A percentile compares a stretch with the other conserved stretches of the same genome.
Evolutionary conservation across 2,888 invertebrate genomes (phyloP).

Genomic region (Theretra japonica): DNA sequence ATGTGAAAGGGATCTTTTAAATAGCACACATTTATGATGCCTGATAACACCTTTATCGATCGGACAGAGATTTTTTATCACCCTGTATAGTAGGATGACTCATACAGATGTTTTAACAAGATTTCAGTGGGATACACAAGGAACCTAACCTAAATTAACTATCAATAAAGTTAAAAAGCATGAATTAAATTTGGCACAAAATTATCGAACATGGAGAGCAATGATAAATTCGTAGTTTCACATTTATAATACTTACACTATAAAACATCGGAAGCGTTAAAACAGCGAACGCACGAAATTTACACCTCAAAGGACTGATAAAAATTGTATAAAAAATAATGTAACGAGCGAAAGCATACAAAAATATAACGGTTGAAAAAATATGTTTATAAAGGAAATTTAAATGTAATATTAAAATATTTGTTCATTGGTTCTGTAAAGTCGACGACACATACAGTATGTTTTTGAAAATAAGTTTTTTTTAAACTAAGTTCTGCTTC

Average conservation of each 20-base stretch:
- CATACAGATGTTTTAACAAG: too few relatives aligned
- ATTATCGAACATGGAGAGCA: slow-evolving; percentile 30
- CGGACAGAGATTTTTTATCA: too few relatives aligned
- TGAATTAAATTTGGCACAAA: slow-evolving; percentile 47
- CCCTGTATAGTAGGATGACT: too few relatives aligned
- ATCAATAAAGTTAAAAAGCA: slow-evolving; percentile 33
- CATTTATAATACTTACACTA: not conserved
- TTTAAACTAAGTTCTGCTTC: not conserved
- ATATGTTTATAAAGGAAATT: not conserved
- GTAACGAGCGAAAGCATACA: slow-evolving; percentile 5
- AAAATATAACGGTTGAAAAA: slow-evolving; percentile 13
- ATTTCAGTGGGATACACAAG: not conserved
- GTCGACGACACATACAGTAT: not conserved
- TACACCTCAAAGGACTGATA: not conserved
- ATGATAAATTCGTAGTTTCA: slow-evolving; percentile 23
- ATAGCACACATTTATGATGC: too few relatives aligned
- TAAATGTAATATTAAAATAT: not conserved
- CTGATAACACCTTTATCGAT: too few relatives aligned
- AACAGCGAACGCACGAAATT: slow-evolving; percentile 13
- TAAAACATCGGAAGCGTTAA: not conserved
- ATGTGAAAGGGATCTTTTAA: too few relatives aligned
- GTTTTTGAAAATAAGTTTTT: too few relatives aligned
- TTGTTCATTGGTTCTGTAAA: slow-evolving; percentile 11
- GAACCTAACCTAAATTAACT: slow-evolving; percentile 13
- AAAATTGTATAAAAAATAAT: not conserved